Percentiles rank a stretch among this genome's conserved stretches.
phyloP scores from a whole-genome alignment of 1,140 invertebrate genomes.

The Sarcophaga peregrina region DNA sequence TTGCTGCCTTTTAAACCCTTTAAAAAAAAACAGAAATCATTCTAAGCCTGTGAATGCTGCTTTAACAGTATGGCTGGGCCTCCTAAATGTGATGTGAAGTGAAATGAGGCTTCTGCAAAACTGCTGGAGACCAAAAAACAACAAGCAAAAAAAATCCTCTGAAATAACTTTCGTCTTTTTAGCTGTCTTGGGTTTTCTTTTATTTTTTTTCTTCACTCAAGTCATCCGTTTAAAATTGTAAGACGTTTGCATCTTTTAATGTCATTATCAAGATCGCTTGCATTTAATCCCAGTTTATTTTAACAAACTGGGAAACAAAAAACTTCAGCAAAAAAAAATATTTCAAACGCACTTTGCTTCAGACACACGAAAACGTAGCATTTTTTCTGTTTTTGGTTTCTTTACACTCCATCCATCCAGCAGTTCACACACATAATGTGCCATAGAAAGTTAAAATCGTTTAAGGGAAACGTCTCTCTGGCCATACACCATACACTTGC shows the following conservation, averaged over 20 bases:
- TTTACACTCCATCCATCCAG: too few species aligned
- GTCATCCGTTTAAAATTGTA: constrained; percentile 40
- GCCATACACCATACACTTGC: too few species aligned
- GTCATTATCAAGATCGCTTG: constrained; percentile 66
- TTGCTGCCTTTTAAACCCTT: too few species aligned
- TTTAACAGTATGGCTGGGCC: background rate
- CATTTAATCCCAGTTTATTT: constrained; percentile 56
- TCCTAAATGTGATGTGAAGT: constrained; percentile 37
- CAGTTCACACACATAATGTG: too few species aligned
- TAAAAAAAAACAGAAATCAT: background rate
- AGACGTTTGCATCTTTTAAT: constrained; percentile 60
- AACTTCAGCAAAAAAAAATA: background rate
- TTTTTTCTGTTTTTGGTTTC: background rate
- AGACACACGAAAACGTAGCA: background rate
- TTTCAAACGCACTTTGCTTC: background rate
- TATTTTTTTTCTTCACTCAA: background rate
- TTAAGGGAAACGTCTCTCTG: too few species aligned
- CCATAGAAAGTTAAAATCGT: too few species aligned
- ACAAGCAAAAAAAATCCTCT: too few species aligned
- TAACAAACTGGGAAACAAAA: background rate
- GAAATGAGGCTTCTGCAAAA: constrained; percentile 35
- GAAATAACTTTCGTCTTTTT: too few species aligned
- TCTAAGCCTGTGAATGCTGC: constrained; percentile 37
- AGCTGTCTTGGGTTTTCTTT: background rate
- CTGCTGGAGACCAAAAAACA: background rate